phyloP scores from a whole-genome alignment of 2,888 invertebrate species.

The Tachystola acroxantha region DNA sequence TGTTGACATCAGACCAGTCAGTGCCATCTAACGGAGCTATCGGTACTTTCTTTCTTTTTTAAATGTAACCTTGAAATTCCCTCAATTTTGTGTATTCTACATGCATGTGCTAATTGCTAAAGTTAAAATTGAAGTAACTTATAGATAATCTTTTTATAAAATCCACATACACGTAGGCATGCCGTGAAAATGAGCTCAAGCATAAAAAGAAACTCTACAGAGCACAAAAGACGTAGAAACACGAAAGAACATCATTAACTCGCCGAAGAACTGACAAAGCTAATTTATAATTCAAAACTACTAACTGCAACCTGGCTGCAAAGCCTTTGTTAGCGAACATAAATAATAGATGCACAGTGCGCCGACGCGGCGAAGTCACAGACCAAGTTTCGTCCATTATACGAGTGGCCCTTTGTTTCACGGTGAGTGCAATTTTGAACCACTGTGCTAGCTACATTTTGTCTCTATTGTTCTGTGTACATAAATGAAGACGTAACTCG shows the following conservation, averaged over 20 bases:
- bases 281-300: not conserved
- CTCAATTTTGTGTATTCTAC: too few species aligned
- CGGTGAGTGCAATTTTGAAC: not conserved
- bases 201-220: too few species aligned
- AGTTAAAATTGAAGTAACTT: too few species aligned
- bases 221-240: constrained; percentile 22
- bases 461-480: not conserved
- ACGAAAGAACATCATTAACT: constrained; percentile 1
- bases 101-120: too few species aligned
- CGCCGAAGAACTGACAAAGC: not conserved
- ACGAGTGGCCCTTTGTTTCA: not conserved
- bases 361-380: not conserved
- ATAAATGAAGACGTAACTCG: not conserved
- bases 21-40: too few species aligned
- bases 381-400: not conserved
- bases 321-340: constrained; percentile 1
- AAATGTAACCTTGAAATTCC: too few species aligned
- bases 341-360: constrained; percentile 3
- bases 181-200: too few species aligned
- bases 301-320: not conserved
- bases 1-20: too few species aligned
- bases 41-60: too few species aligned
- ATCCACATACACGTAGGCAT: too few species aligned
- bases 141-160: too few species aligned
- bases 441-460: not conserved